Evolutionary conservation across 2,113 vertebrate species (phyloP).

Genomic region (Oreocharis arfaki): DNA sequence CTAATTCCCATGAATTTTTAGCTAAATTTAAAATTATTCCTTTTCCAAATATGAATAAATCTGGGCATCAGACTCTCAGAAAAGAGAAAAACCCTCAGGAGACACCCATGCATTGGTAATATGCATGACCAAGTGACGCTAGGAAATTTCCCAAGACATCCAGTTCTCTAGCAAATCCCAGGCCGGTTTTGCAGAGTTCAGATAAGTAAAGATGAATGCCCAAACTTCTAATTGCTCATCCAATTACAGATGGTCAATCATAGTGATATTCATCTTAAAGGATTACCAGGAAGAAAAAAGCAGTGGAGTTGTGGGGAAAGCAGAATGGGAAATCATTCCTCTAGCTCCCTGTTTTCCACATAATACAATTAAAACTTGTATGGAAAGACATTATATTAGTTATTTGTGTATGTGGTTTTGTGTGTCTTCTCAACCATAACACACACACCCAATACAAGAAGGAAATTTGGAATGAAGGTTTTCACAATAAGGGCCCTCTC

Average conservation of each 20-base stretch:
- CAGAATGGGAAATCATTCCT: background rate
- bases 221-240: background rate
- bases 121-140: background rate
- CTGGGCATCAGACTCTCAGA: background rate
- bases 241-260: background rate
- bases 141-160: background rate
- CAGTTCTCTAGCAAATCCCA: background rate
- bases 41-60: conserved; percentile 24
- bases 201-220: background rate
- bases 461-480: background rate
- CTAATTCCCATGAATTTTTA: conserved; percentile 26
- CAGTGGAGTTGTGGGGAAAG: background rate
- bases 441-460: background rate
- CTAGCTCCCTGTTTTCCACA: background rate
- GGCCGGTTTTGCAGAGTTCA: background rate
- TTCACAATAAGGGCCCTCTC: background rate
- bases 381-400: background rate
- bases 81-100: background rate
- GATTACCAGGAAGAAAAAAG: background rate
- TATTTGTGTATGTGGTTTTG: background rate
- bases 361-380: background rate
- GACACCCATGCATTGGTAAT: background rate
- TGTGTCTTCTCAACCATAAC: background rate
- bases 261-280: background rate
- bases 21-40: background rate